Evolutionary conservation across 2,113 vertebrate species (phyloP), one percentile per base, ranked within the genome.

Genomic region (Hippocampus guttulatus): DNA sequence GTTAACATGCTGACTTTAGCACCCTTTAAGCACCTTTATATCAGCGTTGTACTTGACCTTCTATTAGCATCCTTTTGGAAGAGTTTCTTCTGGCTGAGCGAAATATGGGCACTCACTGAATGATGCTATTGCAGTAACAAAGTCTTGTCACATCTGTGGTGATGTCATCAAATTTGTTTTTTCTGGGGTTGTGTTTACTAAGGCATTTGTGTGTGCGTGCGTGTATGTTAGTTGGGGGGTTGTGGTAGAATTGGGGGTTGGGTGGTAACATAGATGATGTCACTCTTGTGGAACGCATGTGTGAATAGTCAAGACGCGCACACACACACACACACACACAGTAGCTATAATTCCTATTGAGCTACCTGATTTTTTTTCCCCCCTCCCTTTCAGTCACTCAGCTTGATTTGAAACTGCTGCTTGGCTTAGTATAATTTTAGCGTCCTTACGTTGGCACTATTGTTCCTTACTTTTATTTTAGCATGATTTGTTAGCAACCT

Each of bases 261-360:
- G 55, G 41, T 33, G 67, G 52, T 57, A 41, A 7, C 30, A 21
- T 38, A 15, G 64, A 70, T 89, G 90, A 91, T 81, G 84, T 92
- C 91, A 92, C 73, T 18, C 16, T 30, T 62, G 3, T 73, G 77
- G 88, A 90, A 92, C 90, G 20, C 73, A 71, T 73, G 51, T 69
- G 60, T 81, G 68, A 52, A 68, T 14, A 45, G 10, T 12, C 43
- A 15, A 54, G 49, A 40, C 25, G 38, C 9, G n/a, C 65, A 33
- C 45, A 40, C 67, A 55, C 27, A 40, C 20, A 40, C 33, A 68
- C 67, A 40, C 16, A 11, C 30, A 41, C 21, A n/a, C 51, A 55
- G 1, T 20, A 23, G 47, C 30, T 40, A 30, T 21, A 54, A 21
- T 16, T 55, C 67, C 51, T 68, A 51, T 68, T 68, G 9, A 55